Evolutionary conservation across 1,140 invertebrate genomes (phyloP).

Genomic region (Bombus pyrosoma): DNA sequence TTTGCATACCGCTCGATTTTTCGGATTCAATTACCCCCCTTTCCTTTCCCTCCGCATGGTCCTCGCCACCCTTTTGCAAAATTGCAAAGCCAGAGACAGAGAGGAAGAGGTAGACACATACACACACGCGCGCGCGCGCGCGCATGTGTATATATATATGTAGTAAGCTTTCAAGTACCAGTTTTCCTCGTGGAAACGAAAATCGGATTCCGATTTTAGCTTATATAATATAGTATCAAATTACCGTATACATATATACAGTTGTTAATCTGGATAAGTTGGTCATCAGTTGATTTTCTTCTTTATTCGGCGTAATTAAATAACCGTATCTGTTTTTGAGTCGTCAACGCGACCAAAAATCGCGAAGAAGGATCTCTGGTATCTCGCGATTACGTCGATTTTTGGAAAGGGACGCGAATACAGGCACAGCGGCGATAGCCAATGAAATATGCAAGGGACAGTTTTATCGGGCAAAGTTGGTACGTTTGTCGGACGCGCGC

Average conservation of each 20-base stretch:
- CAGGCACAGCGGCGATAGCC: background rate
- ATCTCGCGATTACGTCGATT: too few relatives aligned
- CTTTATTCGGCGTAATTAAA: too few relatives aligned
- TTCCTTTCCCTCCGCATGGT: too few relatives aligned
- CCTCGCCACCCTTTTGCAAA: too few relatives aligned
- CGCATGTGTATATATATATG: accelerated
- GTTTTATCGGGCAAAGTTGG: conserved; percentile 10
- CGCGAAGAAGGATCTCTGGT: too few relatives aligned
- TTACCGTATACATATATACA: background rate
- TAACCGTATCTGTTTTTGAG: too few relatives aligned
- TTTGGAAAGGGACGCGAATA: background rate
- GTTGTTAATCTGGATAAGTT: too few relatives aligned
- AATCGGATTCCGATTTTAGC: conserved; percentile 11
- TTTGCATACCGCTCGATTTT: conserved; percentile 40
- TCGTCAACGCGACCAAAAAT: background rate
- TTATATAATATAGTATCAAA: background rate
- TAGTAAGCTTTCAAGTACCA: too few relatives aligned
- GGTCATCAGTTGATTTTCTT: conserved; percentile 37
- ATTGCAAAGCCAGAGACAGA: background rate
- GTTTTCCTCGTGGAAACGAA: background rate
- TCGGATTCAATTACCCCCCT: background rate
- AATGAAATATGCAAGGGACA: conserved; percentile 11
- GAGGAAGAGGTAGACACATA: too few relatives aligned
- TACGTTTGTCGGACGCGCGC: background rate
- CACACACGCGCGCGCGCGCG: accelerated